phyloP scores from a whole-genome alignment of 2,797 vertebrate genomes.

The Acomys russatus region DNA sequence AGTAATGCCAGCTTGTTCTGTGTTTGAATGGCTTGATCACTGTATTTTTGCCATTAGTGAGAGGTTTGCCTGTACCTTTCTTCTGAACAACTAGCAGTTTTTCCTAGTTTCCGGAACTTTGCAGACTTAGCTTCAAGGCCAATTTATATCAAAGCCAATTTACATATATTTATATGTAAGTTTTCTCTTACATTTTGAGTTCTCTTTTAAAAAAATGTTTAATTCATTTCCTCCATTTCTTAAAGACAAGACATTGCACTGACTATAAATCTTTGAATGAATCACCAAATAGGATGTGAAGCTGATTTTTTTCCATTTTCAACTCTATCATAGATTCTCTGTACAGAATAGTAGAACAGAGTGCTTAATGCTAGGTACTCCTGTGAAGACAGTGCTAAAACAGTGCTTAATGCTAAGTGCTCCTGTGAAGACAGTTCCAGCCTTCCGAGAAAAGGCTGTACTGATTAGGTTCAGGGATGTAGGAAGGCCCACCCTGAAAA shows the following conservation, averaged over 20 bases:
- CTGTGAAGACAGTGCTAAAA: conserved; percentile 31
- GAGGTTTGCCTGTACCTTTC: background rate
- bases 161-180: background rate
- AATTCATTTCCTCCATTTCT: background rate
- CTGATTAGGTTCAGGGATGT: background rate
- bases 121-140: conserved; percentile 15
- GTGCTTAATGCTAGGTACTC: background rate
- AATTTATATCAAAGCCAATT: background rate
- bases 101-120: background rate
- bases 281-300: background rate
- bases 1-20: background rate
- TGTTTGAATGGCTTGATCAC: background rate
- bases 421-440: conserved; percentile 40
- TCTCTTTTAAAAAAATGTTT: background rate
- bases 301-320: background rate
- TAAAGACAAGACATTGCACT: background rate
- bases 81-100: background rate
- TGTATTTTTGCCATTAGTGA: background rate
- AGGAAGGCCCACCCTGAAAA: background rate
- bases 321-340: background rate
- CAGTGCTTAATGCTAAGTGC: background rate
- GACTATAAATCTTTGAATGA: background rate
- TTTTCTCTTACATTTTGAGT: background rate
- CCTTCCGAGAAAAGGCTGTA: background rate
- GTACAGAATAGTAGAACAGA: background rate